phyloP scores from a whole-genome alignment of 2,113 vertebrate species.

The Chaetodon auriga region DNA sequence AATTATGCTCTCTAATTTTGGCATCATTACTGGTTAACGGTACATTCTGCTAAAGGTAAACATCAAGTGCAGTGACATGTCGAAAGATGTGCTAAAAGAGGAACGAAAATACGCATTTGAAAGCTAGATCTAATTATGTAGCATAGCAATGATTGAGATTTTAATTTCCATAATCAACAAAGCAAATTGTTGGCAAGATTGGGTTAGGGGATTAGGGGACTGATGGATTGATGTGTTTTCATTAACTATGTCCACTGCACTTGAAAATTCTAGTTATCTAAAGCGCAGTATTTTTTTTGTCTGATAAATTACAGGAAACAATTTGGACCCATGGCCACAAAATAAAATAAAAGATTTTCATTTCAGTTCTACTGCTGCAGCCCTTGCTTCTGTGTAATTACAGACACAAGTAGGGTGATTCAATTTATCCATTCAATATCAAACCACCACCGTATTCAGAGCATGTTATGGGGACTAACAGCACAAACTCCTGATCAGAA shows the following conservation, averaged over 20 bases:
- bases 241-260: neutral
- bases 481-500: conserved; percentile 27
- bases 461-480: neutral
- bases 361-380: no score
- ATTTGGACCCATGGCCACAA: neutral
- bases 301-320: neutral
- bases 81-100: neutral
- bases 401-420: neutral
- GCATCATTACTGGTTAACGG: neutral
- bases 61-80: neutral
- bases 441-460: accelerated
- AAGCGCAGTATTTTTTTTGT: neutral
- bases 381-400: neutral
- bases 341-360: no score
- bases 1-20: neutral
- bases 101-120: neutral
- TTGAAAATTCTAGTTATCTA: no score
- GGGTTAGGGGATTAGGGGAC: no score
- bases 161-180: neutral
- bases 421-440: neutral
- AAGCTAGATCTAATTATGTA: neutral
- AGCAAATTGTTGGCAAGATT: neutral
- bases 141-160: neutral
- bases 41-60: neutral
- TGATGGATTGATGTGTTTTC: no score